phyloP scores from a whole-genome alignment of 2,888 invertebrate species.

The Aphodius sticticus region DNA sequence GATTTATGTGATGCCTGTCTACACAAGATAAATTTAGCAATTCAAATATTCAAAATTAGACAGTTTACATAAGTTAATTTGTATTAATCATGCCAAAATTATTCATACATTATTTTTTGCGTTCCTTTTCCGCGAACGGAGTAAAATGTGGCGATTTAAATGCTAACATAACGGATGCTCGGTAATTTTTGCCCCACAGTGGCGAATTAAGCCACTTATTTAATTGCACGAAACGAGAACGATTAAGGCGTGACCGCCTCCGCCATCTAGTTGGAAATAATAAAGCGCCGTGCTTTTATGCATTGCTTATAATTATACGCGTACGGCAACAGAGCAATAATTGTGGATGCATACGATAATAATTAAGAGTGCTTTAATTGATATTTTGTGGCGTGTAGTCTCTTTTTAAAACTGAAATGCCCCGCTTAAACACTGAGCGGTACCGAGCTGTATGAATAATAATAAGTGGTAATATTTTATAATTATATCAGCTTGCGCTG shows the following conservation, averaged over 20 bases:
- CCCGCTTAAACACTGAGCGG: neutral
- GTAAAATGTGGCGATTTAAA: neutral
- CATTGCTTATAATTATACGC: conserved; percentile 20
- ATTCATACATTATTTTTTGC: neutral
- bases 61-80: neutral
- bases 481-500: neutral
- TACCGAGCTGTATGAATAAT: neutral
- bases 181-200: conserved; percentile 12
- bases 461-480: conserved; percentile 4
- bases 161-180: neutral
- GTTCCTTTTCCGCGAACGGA: neutral
- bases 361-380: neutral
- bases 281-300: conserved; percentile 17
- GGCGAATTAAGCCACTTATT: conserved; percentile 25
- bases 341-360: conserved; percentile 4
- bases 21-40: neutral
- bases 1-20: neutral
- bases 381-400: neutral
- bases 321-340: conserved; percentile 6
- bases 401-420: neutral
- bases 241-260: conserved; percentile 26
- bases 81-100: neutral
- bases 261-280: neutral
- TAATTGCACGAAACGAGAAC: conserved; percentile 33
- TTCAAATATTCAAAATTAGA: neutral